phyloP scores from a whole-genome alignment of 1,140 invertebrate genomes.

The Drosophila rhopaloa region DNA sequence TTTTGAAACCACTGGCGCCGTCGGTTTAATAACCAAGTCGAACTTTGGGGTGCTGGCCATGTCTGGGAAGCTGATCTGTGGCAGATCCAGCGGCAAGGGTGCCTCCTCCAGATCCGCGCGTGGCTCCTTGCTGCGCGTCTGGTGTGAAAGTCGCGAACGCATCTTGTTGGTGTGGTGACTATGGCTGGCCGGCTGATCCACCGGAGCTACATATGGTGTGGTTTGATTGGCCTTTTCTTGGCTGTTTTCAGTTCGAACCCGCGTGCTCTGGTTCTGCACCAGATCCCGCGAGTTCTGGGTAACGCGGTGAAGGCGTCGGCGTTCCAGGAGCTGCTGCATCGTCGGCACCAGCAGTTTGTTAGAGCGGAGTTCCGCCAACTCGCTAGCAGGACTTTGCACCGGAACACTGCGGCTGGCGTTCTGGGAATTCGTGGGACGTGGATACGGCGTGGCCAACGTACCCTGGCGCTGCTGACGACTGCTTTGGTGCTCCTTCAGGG shows the following conservation, averaged over 20 bases:
- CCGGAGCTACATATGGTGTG: not conserved
- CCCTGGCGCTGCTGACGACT: constrained; percentile 24
- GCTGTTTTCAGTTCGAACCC: constrained; percentile 22
- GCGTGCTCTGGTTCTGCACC: not conserved
- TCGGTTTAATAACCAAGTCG: constrained; percentile 75
- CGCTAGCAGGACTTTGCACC: not conserved
- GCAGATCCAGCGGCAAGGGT: constrained; percentile 86
- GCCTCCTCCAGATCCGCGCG: constrained; percentile 75
- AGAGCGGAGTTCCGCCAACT: constrained; percentile 2
- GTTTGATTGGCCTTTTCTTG: not conserved
- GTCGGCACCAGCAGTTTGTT: constrained; percentile 47
- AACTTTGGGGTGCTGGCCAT: constrained; percentile 87
- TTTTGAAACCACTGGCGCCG: not conserved
- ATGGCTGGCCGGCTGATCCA: not conserved
- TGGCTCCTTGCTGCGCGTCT: constrained; percentile 54
- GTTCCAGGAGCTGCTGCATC: constrained; percentile 59
- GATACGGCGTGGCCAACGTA: constrained; percentile 9
- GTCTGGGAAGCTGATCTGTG: constrained; percentile 87
- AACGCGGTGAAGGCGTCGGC: constrained; percentile 54
- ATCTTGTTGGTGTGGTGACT: constrained; percentile 85
- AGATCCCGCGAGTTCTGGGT: constrained; percentile 19
- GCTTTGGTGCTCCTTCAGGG: constrained; percentile 61
- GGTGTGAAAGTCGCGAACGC: constrained; percentile 73
- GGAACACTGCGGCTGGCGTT: not conserved
- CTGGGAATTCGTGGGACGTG: not conserved